Evolutionary conservation across 2,797 vertebrate species (phyloP), one percentile per base, ranked within the genome.

Genomic region (Spinus olivaceus): DNA sequence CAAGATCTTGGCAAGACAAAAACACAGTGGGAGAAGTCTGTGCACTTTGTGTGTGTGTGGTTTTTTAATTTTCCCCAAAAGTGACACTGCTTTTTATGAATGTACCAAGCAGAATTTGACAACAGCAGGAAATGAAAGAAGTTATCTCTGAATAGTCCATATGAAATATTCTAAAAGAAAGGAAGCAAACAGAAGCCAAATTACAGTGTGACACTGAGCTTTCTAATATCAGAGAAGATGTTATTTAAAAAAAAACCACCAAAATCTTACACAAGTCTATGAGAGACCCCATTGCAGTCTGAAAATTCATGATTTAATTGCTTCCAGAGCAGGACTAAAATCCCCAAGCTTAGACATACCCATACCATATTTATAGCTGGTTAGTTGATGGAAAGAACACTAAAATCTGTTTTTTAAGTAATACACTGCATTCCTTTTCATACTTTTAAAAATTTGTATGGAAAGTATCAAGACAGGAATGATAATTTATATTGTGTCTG

Each of bases 61-160:
- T 10, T 49, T 81, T 28, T 30, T 2, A 51, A 9, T 27, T n/a
- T 49, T 44, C 19, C 44, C 20, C 27, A 2, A 28, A 87, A 76
- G 20, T 59, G 37, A 66, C 24, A 49, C 25, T 56, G 21, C 25
- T 76, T 82, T 88, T 84, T 49, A 53, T 82, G 73, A 86, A 78
- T 13, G 37, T 70, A 66, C 42, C 32, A 47, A 87, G 63, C 14
- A 61, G 59, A 78, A 49, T 63, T 81, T 95, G 91, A 93, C 79
- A 86, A 65, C 53, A 79, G 72, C 84, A 93, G 94, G 91, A 96
- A 95, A 95, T 95, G 90, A 94, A 95, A 92, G 49, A 71, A 92
- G 65, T 71, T 94, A 94, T 96, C 87, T 92, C 87, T 83, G 76
- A 71, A 80, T 28, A 77, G 53, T n/a, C 41, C 53, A 46, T 91